These are phyloP conservation scores for Musca domestica DNA, from an alignment of 1,140 invertebrate species.

Conservation along the genomic window DNA sequence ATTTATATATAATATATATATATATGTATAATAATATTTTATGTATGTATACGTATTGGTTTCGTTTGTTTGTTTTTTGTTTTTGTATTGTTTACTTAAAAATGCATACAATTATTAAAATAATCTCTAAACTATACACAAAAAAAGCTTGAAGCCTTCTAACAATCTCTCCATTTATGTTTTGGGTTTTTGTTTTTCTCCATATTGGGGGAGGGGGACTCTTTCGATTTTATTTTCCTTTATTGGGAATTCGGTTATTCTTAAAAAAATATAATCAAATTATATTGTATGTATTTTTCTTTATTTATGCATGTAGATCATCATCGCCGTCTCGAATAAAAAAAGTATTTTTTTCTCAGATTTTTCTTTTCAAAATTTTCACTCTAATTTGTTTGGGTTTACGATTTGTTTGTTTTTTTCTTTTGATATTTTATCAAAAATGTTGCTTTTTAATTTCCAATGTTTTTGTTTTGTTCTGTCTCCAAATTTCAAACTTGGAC, in stretches of 20 bases:
- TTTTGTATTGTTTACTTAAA: not conserved
- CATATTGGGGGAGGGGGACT: too few relatives aligned
- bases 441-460: too few relatives aligned
- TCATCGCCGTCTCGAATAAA: too few relatives aligned
- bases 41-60: not conserved
- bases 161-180: conserved; percentile 16
- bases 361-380: too few relatives aligned
- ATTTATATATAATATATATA: not conserved
- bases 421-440: too few relatives aligned
- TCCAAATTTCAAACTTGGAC: not conserved
- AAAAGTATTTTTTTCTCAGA: too few relatives aligned
- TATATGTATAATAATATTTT: conserved; percentile 1
- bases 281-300: not conserved
- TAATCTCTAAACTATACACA: conserved; percentile 21
- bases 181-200: too few relatives aligned
- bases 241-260: not conserved
- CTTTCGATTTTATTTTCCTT: too few relatives aligned
- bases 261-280: conserved; percentile 9
- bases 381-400: too few relatives aligned
- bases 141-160: conserved; percentile 19
- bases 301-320: too few relatives aligned
- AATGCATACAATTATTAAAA: conserved; percentile 18
- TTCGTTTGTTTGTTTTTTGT: conserved; percentile 10
- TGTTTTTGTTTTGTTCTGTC: too few relatives aligned
- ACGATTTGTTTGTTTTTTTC: too few relatives aligned